These are phyloP conservation scores for Chelon labrosus DNA, from an alignment of 2,797 vertebrate species.

Conservation along the genomic window DNA sequence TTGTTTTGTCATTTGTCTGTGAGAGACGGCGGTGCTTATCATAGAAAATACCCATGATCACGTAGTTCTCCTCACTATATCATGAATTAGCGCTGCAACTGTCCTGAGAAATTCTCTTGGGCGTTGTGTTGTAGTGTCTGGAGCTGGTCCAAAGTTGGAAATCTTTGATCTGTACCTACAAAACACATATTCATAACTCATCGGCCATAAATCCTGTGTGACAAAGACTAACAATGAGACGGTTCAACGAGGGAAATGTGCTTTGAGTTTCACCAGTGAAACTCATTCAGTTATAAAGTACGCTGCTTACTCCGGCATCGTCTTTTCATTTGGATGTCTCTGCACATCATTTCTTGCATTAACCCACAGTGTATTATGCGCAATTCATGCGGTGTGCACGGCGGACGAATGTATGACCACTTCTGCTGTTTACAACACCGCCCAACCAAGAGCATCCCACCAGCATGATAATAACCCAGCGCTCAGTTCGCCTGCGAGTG, in stretches of 20 bases:
- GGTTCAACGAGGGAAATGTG: background rate
- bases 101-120: constrained; percentile 4
- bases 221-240: background rate
- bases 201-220: background rate
- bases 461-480: constrained; percentile 45
- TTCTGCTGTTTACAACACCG: constrained; percentile 16
- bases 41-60: constrained; percentile 34
- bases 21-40: constrained; percentile 15
- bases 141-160: background rate
- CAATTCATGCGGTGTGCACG: background rate
- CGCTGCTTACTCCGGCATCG: background rate
- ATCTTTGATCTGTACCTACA: background rate
- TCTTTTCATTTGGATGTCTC: background rate
- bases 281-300: background rate
- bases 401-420: background rate
- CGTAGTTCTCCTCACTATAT: constrained; percentile 20
- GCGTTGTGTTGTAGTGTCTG: background rate
- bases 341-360: background rate
- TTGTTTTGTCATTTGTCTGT: constrained; percentile 47
- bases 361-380: background rate
- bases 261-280: constrained; percentile 1
- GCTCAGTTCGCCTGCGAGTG: constrained; percentile 9
- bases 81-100: background rate
- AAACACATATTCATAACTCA: constrained; percentile 1
- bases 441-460: constrained; percentile 28